Conservation (phyloP, 2,113 vertebrate species). For the Parus major region DNA sequence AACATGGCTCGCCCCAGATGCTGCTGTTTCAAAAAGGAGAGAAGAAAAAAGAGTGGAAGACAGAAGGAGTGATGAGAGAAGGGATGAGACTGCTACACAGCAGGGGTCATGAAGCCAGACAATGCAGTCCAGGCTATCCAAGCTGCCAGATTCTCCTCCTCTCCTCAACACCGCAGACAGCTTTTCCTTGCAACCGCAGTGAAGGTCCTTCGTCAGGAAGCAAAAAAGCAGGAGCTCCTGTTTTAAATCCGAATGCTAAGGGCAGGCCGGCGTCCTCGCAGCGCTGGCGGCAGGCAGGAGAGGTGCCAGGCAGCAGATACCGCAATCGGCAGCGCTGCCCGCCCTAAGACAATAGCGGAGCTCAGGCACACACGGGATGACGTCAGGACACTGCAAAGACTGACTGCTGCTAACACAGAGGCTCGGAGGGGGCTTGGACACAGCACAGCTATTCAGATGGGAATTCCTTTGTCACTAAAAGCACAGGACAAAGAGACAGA, state of each 20-base stretch:
- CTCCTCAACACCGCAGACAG: conserved; percentile 67
- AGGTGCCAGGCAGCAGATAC: conserved; percentile 75
- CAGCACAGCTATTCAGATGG: conserved; percentile 63
- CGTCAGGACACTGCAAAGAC: conserved; percentile 85
- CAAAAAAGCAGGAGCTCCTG: conserved; percentile 52
- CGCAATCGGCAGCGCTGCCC: conserved; percentile 79
- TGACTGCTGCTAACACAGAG: conserved; percentile 75
- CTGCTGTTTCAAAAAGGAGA: conserved; percentile 79
- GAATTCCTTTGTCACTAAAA: conserved; percentile 79
- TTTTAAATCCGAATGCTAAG: conserved; percentile 70
- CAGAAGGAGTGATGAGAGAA: conserved; percentile 68
- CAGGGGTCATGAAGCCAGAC: conserved; percentile 93
- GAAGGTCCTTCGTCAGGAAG: conserved; percentile 57
- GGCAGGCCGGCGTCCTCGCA: conserved; percentile 50
- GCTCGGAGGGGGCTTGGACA: conserved; percentile 69
- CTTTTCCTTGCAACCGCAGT: conserved; percentile 58
- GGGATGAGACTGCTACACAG: conserved; percentile 90
- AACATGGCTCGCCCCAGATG: conserved; percentile 96
- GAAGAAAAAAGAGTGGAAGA: conserved; percentile 43
- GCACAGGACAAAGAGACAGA: conserved; percentile 66
- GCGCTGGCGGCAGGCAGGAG: conserved; percentile 63
- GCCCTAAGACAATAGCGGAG: conserved; percentile 89
- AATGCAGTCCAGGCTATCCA: conserved; percentile 87
- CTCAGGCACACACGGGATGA: conserved; percentile 86
- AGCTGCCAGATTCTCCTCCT: conserved; percentile 81